Evolutionary conservation across 2,113 vertebrate species (phyloP).

Genomic region (Sebastes fasciatus): DNA sequence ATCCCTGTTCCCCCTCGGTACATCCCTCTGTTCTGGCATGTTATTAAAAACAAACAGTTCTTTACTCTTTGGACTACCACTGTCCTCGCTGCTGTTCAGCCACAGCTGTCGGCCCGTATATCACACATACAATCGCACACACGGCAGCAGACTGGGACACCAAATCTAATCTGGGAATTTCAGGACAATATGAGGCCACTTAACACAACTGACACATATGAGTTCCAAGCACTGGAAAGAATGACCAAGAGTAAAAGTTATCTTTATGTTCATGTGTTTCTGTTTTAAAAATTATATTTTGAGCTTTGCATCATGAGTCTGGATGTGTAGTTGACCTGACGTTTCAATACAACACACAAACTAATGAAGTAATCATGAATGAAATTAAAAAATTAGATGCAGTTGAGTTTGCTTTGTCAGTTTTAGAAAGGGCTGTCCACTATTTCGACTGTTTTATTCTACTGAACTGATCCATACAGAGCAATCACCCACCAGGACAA

Average conservation of each 20-base stretch:
- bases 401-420: neutral
- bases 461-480: neutral
- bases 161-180: slow-evolving; percentile 45
- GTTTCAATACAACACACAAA: neutral
- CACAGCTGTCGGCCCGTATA: slow-evolving; percentile 13
- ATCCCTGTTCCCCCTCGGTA: slow-evolving; percentile 33
- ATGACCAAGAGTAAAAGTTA: neutral
- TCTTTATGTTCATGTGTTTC: neutral
- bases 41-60: slow-evolving; percentile 82
- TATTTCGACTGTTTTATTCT: neutral
- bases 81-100: slow-evolving; percentile 37
- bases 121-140: slow-evolving; percentile 27
- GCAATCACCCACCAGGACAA: neutral
- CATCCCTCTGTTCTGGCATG: slow-evolving; percentile 57
- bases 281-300: neutral
- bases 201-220: slow-evolving; percentile 23
- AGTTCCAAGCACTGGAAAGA: neutral
- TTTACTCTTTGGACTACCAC: slow-evolving; percentile 48
- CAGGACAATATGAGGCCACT: slow-evolving; percentile 38
- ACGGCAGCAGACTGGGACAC: slow-evolving; percentile 5
- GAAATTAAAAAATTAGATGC: neutral
- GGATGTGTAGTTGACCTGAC: neutral
- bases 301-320: neutral
- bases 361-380: neutral
- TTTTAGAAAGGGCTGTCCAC: neutral